These are phyloP conservation scores for Gobio gobio DNA, from an alignment of 2,113 vertebrate genomes.

Conservation along the genomic window DNA sequence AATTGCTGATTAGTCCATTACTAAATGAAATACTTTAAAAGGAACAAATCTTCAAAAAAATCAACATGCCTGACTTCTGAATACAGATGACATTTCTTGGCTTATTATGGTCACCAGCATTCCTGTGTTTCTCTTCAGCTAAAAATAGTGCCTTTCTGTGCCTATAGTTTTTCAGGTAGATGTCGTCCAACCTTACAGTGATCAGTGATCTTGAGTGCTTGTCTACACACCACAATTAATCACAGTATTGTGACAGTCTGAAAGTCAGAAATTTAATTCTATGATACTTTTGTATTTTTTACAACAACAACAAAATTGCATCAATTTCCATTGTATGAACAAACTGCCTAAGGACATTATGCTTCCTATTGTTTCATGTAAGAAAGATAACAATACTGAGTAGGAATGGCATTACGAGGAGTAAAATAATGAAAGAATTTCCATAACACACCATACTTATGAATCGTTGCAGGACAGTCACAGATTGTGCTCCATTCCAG, in stretches of 20 bases:
- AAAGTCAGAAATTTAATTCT: constrained; percentile 7
- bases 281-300: neutral
- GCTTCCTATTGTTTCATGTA: neutral
- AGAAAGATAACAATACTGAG: neutral
- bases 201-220: constrained; percentile 22
- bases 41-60: constrained; percentile 1
- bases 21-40: neutral
- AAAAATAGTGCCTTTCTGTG: neutral
- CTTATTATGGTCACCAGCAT: neutral
- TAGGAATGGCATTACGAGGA: neutral
- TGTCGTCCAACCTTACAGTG: neutral
- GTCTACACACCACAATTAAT: constrained; percentile 2
- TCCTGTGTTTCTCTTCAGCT: neutral
- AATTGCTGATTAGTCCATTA: neutral
- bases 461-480: neutral
- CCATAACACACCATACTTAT: neutral
- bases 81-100: neutral
- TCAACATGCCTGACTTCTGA: neutral
- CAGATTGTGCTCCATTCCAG: neutral
- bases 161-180: neutral
- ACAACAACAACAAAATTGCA: no score
- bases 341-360: neutral
- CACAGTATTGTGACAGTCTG: neutral
- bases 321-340: neutral
- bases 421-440: neutral